Percentiles rank a stretch among this genome's conserved stretches.
Evolutionary conservation across 2,888 invertebrate species (phyloP).

Genomic region (Ganaspis brasiliensis): DNA sequence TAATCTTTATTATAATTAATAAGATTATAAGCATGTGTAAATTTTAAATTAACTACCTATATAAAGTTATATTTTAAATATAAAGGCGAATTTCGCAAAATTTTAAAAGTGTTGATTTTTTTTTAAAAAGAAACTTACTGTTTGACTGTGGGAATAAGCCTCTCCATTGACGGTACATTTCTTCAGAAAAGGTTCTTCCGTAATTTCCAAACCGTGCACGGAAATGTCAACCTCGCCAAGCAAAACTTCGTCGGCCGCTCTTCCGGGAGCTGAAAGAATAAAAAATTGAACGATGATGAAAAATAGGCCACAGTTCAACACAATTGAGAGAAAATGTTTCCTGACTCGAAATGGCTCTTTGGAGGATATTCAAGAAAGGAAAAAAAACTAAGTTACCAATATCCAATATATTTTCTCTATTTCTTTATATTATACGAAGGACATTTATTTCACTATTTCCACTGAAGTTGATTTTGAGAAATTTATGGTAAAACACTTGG

Average conservation of each 20-base stretch:
- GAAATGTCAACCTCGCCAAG: slow-evolving; percentile 74
- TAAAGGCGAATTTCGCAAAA: too few relatives aligned
- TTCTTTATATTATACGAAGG: background rate
- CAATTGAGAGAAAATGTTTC: background rate
- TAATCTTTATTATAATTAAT: too few relatives aligned
- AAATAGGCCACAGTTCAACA: slow-evolving; percentile 1
- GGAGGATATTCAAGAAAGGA: slow-evolving; percentile 11
- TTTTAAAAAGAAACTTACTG: slow-evolving; percentile 64
- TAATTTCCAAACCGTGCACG: slow-evolving; percentile 66
- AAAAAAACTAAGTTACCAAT: background rate
- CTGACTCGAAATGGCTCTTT: background rate
- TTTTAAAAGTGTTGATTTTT: too few relatives aligned
- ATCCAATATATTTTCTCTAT: background rate
- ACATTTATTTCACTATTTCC: background rate
- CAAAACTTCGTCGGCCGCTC: slow-evolving; percentile 70
- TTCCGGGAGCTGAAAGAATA: slow-evolving; percentile 71
- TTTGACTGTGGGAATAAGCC: slow-evolving; percentile 75
- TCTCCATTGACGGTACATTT: slow-evolving; percentile 75
- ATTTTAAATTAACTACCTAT: too few relatives aligned
- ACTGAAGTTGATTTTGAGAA: background rate
- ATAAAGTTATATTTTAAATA: too few relatives aligned
- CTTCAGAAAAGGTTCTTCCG: slow-evolving; percentile 69
- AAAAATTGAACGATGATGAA: slow-evolving; percentile 18
- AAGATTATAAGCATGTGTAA: too few relatives aligned
- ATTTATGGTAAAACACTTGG: too few relatives aligned